Evolutionary conservation across 2,888 invertebrate species (phyloP).

Genomic region (Eupeodes luniger): DNA sequence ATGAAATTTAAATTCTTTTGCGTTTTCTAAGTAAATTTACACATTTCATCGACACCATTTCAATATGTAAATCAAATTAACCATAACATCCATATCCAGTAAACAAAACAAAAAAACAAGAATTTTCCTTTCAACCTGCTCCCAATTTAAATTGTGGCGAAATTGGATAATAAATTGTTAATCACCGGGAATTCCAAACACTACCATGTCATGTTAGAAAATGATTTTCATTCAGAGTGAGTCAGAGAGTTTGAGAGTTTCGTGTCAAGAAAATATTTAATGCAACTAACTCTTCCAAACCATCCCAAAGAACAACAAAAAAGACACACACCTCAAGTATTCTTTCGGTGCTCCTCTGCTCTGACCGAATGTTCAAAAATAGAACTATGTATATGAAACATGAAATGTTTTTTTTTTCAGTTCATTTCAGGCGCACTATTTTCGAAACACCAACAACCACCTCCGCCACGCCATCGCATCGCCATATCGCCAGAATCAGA

Average conservation of each 20-base stretch:
- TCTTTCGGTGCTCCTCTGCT: conserved; percentile 4
- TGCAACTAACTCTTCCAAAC: conserved; percentile 27
- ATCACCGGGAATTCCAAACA: conserved; percentile 61
- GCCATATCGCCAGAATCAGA: no score
- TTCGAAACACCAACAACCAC: conserved; percentile 54
- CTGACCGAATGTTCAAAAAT: conserved; percentile 63
- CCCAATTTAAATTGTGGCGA: conserved; percentile 60
- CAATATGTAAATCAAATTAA: conserved; percentile 49
- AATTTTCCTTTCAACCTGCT: conserved; percentile 37
- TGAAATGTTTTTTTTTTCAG: conserved; percentile 32
- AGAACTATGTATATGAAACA: conserved; percentile 55
- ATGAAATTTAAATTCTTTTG: conserved; percentile 30
- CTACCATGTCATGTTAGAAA: background rate
- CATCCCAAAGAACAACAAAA: no score
- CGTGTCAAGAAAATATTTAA: conserved; percentile 18
- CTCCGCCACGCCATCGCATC: background rate
- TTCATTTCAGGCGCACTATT: conserved; percentile 58
- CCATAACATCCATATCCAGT: conserved; percentile 48
- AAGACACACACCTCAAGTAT: background rate
- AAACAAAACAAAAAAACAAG: conserved; percentile 49
- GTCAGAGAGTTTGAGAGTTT: conserved; percentile 28
- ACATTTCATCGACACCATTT: conserved; percentile 34
- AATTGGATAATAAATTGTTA: conserved; percentile 67
- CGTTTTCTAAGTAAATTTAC: conserved; percentile 11
- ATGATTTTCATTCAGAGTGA: conserved; percentile 61